These are phyloP conservation scores for Erpobdella octoculata DNA, from an alignment of 2,888 invertebrate species.

Conservation along the genomic window DNA sequence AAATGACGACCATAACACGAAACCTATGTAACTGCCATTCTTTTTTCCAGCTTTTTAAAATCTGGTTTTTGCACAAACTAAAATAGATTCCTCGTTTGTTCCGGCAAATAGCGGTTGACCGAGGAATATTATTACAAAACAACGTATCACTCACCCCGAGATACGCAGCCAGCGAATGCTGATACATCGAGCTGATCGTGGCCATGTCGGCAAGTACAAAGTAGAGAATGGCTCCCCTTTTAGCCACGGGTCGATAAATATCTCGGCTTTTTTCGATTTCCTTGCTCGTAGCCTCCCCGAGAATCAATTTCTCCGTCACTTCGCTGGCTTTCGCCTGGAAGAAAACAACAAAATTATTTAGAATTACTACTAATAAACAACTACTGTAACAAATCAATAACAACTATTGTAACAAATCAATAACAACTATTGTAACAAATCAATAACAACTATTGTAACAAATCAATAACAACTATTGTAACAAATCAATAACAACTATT, in stretches of 20 bases:
- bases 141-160: conserved; percentile 60
- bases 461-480: too few species aligned
- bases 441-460: too few species aligned
- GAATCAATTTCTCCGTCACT: conserved; percentile 66
- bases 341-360: too few species aligned
- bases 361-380: too few species aligned
- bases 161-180: conserved; percentile 77
- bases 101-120: background rate
- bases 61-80: background rate
- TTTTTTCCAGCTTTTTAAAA: background rate
- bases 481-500: too few species aligned
- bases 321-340: conserved; percentile 67
- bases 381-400: too few species aligned
- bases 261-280: conserved; percentile 77
- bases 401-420: too few species aligned
- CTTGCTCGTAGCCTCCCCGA: conserved; percentile 67
- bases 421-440: too few species aligned
- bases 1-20: background rate
- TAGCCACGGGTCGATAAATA: conserved; percentile 76
- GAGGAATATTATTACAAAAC: background rate
- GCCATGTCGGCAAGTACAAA: conserved; percentile 85
- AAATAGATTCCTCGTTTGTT: background rate
- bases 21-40: background rate
- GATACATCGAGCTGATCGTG: conserved; percentile 80
- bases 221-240: conserved; percentile 78